Evolutionary conservation across 2,888 invertebrate genomes (phyloP).

Genomic region (Ectropis crepuscularia): DNA sequence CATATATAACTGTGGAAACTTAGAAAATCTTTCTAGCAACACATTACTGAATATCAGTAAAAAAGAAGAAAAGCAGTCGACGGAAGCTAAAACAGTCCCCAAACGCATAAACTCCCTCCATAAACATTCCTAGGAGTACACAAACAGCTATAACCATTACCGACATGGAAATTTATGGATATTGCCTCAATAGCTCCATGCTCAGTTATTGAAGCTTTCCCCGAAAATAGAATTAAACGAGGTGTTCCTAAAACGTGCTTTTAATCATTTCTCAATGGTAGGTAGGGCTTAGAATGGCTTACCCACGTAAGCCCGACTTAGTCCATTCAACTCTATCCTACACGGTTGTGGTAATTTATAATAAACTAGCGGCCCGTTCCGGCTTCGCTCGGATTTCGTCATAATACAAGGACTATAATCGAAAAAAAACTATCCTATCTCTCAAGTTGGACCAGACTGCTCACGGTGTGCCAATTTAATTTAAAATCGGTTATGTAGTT

Average conservation of each 20-base stretch:
- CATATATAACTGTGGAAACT: too few relatives aligned
- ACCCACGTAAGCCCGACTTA: constrained; percentile 7
- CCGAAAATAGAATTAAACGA: constrained; percentile 23
- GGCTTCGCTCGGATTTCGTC: too few relatives aligned
- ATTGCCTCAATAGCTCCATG: constrained; percentile 10
- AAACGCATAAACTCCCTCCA: constrained; percentile 5
- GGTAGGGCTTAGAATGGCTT: constrained; percentile 4
- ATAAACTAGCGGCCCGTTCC: too few relatives aligned
- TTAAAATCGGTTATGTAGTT: too few relatives aligned
- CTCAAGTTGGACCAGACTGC: too few relatives aligned
- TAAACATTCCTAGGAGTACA: constrained; percentile 12
- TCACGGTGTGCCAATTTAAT: too few relatives aligned
- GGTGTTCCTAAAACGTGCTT: constrained; percentile 11
- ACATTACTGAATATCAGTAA: background rate
- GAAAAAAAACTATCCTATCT: too few relatives aligned
- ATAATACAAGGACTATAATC: too few relatives aligned
- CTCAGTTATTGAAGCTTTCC: constrained; percentile 21
- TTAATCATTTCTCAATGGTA: constrained; percentile 21
- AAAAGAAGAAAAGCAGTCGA: background rate
- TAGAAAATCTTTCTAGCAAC: too few relatives aligned
- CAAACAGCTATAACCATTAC: constrained; percentile 17
- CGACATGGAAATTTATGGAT: constrained; percentile 18
- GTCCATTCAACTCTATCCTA: constrained; percentile 23
- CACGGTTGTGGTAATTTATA: too few relatives aligned
- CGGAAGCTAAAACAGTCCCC: background rate